Evolutionary conservation across 2,797 vertebrate species (phyloP).

Genomic region (Prionace glauca): DNA sequence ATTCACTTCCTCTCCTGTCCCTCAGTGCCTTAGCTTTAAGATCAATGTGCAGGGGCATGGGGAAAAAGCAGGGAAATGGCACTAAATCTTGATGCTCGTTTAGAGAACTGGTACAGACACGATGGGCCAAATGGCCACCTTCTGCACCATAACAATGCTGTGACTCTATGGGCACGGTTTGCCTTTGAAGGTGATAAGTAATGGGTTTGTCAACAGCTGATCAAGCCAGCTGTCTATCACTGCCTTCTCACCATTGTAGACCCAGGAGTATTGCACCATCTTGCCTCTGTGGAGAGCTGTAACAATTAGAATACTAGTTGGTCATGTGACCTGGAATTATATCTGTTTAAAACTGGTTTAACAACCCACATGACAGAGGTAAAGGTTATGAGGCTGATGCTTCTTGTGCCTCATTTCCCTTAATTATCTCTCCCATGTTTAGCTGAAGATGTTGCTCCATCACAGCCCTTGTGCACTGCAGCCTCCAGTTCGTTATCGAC

Average conservation of each 20-base stretch:
- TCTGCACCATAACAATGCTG: too few species aligned
- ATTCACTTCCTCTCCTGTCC: neutral
- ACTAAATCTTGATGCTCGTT: too few species aligned
- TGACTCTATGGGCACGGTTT: neutral
- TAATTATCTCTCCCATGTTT: neutral
- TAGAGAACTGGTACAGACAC: too few species aligned
- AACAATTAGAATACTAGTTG: neutral
- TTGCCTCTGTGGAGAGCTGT: neutral
- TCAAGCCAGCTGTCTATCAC: neutral
- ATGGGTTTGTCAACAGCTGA: neutral
- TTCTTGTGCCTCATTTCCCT: neutral
- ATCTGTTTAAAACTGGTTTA: neutral
- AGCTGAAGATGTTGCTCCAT: neutral
- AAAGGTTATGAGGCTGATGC: neutral
- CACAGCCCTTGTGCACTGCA: neutral
- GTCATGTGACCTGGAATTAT: neutral
- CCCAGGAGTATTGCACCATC: neutral
- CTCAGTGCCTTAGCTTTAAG: neutral
- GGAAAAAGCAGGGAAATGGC: too few species aligned
- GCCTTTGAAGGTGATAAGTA: neutral
- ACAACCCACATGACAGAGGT: neutral
- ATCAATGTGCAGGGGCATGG: too few species aligned
- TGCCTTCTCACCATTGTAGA: neutral
- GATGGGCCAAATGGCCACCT: too few species aligned
- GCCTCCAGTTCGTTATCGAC: neutral